These are phyloP conservation scores for Himalopsyche tibetana DNA, from an alignment of 2,888 invertebrate species.

Conservation along the genomic window DNA sequence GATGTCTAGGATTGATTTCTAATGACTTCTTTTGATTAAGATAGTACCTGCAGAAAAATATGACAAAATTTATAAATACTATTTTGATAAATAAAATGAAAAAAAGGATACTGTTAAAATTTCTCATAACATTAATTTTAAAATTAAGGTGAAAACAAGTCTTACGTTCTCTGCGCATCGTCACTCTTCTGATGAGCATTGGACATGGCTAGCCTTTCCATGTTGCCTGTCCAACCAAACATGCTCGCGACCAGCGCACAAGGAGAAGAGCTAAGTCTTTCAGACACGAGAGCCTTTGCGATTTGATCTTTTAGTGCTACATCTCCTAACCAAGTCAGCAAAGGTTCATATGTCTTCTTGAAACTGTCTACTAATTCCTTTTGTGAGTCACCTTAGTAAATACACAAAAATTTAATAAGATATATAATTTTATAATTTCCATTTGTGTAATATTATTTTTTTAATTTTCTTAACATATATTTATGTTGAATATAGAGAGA, in stretches of 20 bases:
- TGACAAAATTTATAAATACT: neutral
- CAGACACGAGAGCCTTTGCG: constrained; percentile 89
- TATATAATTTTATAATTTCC: too few species aligned
- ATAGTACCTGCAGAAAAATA: constrained; percentile 78
- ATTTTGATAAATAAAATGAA: neutral
- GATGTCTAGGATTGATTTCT: constrained; percentile 98
- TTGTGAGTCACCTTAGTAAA: constrained; percentile 74
- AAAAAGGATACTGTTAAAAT: too few species aligned
- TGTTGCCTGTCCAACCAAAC: constrained; percentile 99
- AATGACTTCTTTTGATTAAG: constrained; percentile 96
- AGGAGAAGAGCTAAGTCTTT: constrained; percentile 92
- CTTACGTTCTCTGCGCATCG: constrained; percentile 87
- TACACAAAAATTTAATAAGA: neutral
- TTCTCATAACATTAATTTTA: too few species aligned
- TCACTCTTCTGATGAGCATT: constrained; percentile 98
- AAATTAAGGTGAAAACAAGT: neutral
- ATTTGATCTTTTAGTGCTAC: constrained; percentile 86
- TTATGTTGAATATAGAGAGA: too few species aligned
- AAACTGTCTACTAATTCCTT: constrained; percentile 87
- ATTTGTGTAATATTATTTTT: too few species aligned
- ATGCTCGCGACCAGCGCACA: constrained; percentile 97
- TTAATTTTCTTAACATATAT: too few species aligned
- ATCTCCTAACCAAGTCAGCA: constrained; percentile 93
- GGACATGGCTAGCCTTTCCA: constrained; percentile 96
- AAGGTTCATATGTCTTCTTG: constrained; percentile 89